Evolutionary conservation across 2,113 vertebrate genomes (phyloP), one percentile per base, ranked within the genome.

Genomic region (Bungarus multicinctus): DNA sequence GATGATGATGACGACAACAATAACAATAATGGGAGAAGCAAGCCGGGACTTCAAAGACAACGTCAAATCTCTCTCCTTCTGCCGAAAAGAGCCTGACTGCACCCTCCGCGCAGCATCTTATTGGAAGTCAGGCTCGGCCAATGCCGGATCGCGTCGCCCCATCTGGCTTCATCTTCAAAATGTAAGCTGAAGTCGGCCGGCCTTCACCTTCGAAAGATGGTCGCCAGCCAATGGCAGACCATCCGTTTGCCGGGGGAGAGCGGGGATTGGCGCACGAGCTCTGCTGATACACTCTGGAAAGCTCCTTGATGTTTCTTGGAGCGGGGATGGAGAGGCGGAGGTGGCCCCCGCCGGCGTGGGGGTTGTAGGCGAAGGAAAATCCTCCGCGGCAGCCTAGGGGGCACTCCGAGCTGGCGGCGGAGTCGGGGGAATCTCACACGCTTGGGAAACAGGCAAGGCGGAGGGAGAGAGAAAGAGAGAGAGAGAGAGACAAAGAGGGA

Each of bases 241-340:
- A 14, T 3, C 18, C 90, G 20, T 23, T 8, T 27, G 94, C 89
- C 12, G 27, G 39, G 74, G 93, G 58, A 60, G 93, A 8, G 90
- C 92, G 1, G 53, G 90, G 95, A 97, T 97, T 97, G 96, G 97
- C 27, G 94, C 90, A 20, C 85, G 90, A 18, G 85, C 97, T 97
- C 96, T 95, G 97, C 96, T 97, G 97, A 97, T 96, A 94, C 64
- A 47, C 85, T 55, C 93, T 95, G 95, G 96, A 96, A 96, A 94
- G 94, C 95, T 81, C 96, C 90, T 89, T 91, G 88, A 64, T 9
- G 34, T 87, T 87, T 90, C 54, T 90, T 25, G 94, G 87, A 69
- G 94, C 34, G 92, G 92, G 52, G 86, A 91, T 18, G 96, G 95
- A 91, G 91, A 6, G 95, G 95, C 95, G 45, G 96, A 95, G 97